These are phyloP conservation scores for Microcebus lehilahytsara DNA, from an alignment of 2,113 vertebrate genomes.

Conservation along the genomic window DNA sequence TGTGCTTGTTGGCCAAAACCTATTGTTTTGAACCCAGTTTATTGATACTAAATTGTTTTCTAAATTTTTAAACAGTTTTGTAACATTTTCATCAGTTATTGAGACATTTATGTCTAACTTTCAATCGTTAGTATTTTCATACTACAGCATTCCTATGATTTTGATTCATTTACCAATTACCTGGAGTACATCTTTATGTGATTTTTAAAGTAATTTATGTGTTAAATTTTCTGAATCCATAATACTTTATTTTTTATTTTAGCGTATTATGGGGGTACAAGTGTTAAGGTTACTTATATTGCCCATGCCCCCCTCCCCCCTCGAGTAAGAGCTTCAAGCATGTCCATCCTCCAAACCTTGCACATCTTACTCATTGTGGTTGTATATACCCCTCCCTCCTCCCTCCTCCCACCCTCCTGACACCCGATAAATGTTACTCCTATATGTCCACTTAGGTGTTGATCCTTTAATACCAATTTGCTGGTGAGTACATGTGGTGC, in stretches of 20 bases:
- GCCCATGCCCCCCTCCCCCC: too few species aligned
- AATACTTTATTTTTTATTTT: slow-evolving; percentile 32
- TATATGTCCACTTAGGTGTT: too few species aligned
- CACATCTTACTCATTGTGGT: too few species aligned
- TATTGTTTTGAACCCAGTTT: slow-evolving; percentile 23
- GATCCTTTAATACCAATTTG: too few species aligned
- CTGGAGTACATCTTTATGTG: slow-evolving; percentile 25
- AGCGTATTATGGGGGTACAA: too few species aligned
- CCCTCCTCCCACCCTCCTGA: too few species aligned
- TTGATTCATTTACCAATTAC: slow-evolving; percentile 51
- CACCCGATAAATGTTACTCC: too few species aligned
- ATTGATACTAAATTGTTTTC: slow-evolving; percentile 16
- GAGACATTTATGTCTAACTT: slow-evolving; percentile 35
- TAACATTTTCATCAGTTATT: slow-evolving; percentile 28
- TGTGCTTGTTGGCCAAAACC: neutral
- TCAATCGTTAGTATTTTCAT: neutral
- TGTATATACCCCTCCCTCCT: too few species aligned
- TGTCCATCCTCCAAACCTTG: too few species aligned
- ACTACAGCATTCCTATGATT: neutral
- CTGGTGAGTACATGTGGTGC: too few species aligned
- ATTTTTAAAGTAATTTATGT: slow-evolving; percentile 41
- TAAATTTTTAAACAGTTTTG: neutral
- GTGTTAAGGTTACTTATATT: too few species aligned
- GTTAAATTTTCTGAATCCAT: slow-evolving; percentile 52
- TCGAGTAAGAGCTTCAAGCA: too few species aligned